Evolutionary conservation across 2,888 invertebrate genomes (phyloP).

Genomic region (Ornithoptera priamus): DNA sequence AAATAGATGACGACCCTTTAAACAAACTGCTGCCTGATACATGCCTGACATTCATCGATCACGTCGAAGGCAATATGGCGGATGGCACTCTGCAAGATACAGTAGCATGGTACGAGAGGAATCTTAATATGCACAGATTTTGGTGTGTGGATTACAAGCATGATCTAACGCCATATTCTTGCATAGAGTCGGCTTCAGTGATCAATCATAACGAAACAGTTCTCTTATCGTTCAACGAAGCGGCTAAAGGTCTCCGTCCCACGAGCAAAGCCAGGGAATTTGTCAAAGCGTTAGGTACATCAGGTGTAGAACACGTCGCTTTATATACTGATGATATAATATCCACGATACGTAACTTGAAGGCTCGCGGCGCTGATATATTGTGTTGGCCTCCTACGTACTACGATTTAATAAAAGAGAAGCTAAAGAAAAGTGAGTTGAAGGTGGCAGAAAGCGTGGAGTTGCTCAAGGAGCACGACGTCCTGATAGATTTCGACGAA

Average conservation of each 20-base stretch:
- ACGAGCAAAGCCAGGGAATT: conserved; percentile 67
- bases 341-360: conserved; percentile 80
- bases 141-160: conserved; percentile 99
- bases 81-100: conserved; percentile 92
- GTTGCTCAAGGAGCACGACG: conserved; percentile 89
- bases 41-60: conserved; percentile 93
- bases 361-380: conserved; percentile 92
- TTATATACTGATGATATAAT: conserved; percentile 71
- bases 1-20: conserved; percentile 79
- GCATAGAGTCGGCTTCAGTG: conserved; percentile 96
- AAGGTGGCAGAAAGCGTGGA: conserved; percentile 88
- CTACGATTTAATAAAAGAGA: conserved; percentile 89
- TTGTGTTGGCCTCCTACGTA: conserved; percentile 93
- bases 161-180: conserved; percentile 95
- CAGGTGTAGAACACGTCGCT: conserved; percentile 71
- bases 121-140: conserved; percentile 86
- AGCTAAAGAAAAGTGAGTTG: conserved; percentile 86
- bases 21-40: conserved; percentile 81
- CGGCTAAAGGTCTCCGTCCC: conserved; percentile 61
- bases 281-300: conserved; percentile 60
- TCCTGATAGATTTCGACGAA: conserved; percentile 98
- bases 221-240: conserved; percentile 81
- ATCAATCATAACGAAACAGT: conserved; percentile 97
- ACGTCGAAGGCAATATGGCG: conserved; percentile 98
- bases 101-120: conserved; percentile 89